phyloP scores from a whole-genome alignment of 2,888 invertebrate species.

The Xanthorhoe designata region DNA sequence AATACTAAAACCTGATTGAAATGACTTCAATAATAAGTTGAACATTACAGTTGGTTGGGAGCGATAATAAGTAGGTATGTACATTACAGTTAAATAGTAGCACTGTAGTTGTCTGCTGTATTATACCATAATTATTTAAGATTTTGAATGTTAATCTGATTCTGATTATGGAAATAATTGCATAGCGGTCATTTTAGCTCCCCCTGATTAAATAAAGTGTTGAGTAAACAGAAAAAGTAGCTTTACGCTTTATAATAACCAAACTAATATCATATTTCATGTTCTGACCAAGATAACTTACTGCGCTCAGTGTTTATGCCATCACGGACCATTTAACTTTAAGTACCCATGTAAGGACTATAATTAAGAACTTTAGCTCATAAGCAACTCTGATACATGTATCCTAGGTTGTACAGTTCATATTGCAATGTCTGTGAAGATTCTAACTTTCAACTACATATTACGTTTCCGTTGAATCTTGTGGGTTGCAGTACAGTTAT shows the following conservation, averaged over 20 bases:
- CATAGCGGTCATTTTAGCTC: too few relatives aligned
- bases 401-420: constrained; percentile 32
- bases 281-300: constrained; percentile 40
- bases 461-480: constrained; percentile 45
- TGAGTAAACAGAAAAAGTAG: background rate
- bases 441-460: constrained; percentile 48
- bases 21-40: background rate
- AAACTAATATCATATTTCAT: constrained; percentile 42
- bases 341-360: constrained; percentile 51
- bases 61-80: too few relatives aligned
- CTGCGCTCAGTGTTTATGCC: constrained; percentile 43
- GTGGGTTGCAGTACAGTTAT: constrained; percentile 53
- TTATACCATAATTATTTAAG: too few relatives aligned
- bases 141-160: too few relatives aligned
- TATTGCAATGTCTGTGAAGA: constrained; percentile 29
- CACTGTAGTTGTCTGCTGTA: too few relatives aligned
- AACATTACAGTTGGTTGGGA: constrained; percentile 1
- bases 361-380: constrained; percentile 46
- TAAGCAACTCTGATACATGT: constrained; percentile 30
- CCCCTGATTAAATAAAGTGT: too few relatives aligned
- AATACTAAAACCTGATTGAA: background rate
- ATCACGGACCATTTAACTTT: constrained; percentile 51
- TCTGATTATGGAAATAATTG: too few relatives aligned
- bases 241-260: constrained; percentile 6
- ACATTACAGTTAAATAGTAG: too few relatives aligned